A percentile compares a stretch with the other conserved stretches of the same genome.
phyloP scores from a whole-genome alignment of 1,140 invertebrate genomes.

The Paramacrobiotus metropolitanus region DNA sequence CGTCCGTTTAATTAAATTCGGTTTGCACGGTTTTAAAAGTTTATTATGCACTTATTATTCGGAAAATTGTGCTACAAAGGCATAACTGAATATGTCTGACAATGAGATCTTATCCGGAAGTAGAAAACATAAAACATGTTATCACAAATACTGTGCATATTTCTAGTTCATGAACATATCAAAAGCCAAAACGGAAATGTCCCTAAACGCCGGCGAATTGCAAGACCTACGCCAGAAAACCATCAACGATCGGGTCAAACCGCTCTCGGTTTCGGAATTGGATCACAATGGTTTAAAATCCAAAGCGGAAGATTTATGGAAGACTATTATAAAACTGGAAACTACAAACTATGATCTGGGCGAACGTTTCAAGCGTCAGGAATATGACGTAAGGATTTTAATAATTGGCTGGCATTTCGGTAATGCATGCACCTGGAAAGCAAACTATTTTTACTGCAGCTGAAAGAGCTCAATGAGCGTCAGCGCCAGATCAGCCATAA shows the following conservation, averaged over 20 bases:
- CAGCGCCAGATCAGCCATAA: conserved; percentile 24
- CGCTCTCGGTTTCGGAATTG: conserved; percentile 12
- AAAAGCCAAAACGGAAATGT: conserved; percentile 4
- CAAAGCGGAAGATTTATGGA: conserved; percentile 83
- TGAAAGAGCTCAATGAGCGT: conserved; percentile 25
- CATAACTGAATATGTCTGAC: neutral
- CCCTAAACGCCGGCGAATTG: neutral
- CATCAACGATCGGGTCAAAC: neutral
- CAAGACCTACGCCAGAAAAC: neutral
- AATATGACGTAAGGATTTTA: conserved; percentile 75
- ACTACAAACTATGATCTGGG: conserved; percentile 98
- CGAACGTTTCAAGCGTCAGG: conserved; percentile 93
- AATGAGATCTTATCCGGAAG: neutral
- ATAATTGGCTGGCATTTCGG: neutral
- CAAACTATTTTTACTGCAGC: conserved; percentile 15
- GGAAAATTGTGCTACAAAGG: too few species aligned
- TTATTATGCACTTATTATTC: too few species aligned
- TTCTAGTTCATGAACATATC: conserved; percentile 2
- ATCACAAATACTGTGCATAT: too few species aligned
- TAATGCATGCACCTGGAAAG: conserved; percentile 21
- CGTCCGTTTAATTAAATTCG: too few species aligned
- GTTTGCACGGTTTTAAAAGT: too few species aligned
- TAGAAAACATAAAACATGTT: too few species aligned
- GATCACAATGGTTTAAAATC: conserved; percentile 49
- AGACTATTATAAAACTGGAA: conserved; percentile 78